phyloP scores from a whole-genome alignment of 1,140 invertebrate species.

The Musca vetustissima region DNA sequence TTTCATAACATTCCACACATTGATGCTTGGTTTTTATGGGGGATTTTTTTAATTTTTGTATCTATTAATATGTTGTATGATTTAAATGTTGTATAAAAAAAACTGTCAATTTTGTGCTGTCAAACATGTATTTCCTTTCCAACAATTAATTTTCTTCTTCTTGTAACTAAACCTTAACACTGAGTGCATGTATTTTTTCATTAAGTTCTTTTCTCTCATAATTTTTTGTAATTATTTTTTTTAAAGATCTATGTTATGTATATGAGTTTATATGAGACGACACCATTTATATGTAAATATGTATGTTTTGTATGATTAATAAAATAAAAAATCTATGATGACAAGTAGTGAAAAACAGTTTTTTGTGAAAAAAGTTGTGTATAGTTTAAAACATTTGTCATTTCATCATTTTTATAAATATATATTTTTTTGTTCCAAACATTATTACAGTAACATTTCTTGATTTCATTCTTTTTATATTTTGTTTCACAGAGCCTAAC shows the following conservation, averaged over 20 bases:
- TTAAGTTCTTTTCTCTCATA: neutral
- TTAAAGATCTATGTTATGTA: neutral
- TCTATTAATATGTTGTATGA: neutral
- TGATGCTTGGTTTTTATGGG: neutral
- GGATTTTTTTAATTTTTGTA: too few relatives aligned
- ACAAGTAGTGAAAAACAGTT: neutral
- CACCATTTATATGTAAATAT: slow-evolving; percentile 3
- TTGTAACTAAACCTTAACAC: too few relatives aligned
- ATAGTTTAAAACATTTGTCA: neutral
- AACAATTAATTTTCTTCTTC: neutral
- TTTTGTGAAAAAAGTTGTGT: neutral
- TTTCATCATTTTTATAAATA: slow-evolving; percentile 4
- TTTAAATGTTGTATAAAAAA: neutral
- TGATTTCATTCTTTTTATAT: too few relatives aligned
- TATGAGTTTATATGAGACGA: neutral
- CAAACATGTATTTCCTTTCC: slow-evolving; percentile 11
- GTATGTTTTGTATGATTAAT: neutral
- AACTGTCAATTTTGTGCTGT: slow-evolving; percentile 5
- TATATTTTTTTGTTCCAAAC: slow-evolving; percentile 5
- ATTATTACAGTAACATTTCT: slow-evolving; percentile 23
- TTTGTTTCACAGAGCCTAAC: slow-evolving; percentile 15
- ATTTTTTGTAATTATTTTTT: neutral
- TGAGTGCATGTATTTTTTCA: neutral
- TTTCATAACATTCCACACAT: slow-evolving; percentile 12
- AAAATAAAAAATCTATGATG: too few relatives aligned